Conservation (phyloP, 2,888 invertebrate genomes). For the Melolontha melolontha region DNA sequence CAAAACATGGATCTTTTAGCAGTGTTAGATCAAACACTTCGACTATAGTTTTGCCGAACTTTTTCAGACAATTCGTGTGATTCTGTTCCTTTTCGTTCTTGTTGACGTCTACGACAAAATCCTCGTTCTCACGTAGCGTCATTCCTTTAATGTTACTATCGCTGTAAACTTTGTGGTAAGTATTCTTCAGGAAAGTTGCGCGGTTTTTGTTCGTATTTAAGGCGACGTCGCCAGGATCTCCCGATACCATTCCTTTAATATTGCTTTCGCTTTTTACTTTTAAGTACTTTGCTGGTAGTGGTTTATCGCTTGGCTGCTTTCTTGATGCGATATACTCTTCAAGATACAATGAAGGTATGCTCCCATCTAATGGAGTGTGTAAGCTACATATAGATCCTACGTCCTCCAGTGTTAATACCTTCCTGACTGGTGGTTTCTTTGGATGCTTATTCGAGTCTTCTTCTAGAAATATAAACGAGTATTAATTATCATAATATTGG, state of each 20-base stretch:
- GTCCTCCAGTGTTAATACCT: conserved; percentile 52
- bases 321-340: no score
- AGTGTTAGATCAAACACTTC: conserved; percentile 72
- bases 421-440: conserved; percentile 27
- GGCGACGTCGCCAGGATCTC: conserved; percentile 9
- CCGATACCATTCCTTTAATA: conserved; percentile 15
- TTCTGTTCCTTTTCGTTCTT: conserved; percentile 35
- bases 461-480: no score
- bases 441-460: conserved; percentile 2
- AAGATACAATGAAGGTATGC: conserved; percentile 53
- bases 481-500: no score
- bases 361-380: conserved; percentile 62
- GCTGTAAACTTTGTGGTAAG: no score
- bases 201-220: conserved; percentile 7
- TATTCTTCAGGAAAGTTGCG: not conserved
- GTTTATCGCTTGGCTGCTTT: no score
- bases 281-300: no score
- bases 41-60: conserved; percentile 61
- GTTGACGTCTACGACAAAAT: conserved; percentile 48
- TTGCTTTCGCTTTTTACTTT: conserved; percentile 18
- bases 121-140: not conserved
- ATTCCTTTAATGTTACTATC: no score
- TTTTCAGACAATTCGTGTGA: conserved; percentile 61
- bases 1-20: conserved; percentile 71
- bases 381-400: conserved; percentile 64